Percentiles rank a stretch among this genome's conserved stretches.
These are phyloP conservation scores for Polietes domitor DNA, from an alignment of 2,888 invertebrate species.

Conservation along the genomic window DNA sequence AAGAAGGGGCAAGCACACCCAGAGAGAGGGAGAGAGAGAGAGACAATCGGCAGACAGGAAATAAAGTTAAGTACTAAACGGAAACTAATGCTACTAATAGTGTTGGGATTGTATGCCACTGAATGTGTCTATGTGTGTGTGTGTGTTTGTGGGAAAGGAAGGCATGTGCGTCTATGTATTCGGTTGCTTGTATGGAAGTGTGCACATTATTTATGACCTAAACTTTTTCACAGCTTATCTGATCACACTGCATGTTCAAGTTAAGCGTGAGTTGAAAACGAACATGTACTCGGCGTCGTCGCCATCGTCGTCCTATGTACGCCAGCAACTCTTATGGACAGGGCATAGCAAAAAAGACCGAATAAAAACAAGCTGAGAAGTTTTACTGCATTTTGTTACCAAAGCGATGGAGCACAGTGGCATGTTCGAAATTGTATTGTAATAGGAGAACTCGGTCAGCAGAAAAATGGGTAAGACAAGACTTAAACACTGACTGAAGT, in stretches of 20 bases:
- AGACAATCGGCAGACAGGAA: conserved; percentile 48
- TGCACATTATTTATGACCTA: conserved; percentile 73
- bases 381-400: conserved; percentile 22
- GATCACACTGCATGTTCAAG: conserved; percentile 69
- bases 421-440: no score
- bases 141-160: not conserved
- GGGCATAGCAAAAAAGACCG: not conserved
- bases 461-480: no score
- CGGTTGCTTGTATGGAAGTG: conserved; percentile 47
- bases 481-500: no score
- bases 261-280: conserved; percentile 53
- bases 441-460: no score
- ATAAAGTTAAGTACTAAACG: conserved; percentile 66
- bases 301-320: not conserved
- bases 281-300: not conserved
- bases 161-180: not conserved
- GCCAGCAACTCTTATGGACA: not conserved
- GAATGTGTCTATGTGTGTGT: conserved; percentile 2
- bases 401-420: not conserved
- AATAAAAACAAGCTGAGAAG: conserved; percentile 4
- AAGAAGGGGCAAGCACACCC: not conserved
- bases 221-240: conserved; percentile 74
- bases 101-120: conserved; percentile 39
- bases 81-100: conserved; percentile 63
- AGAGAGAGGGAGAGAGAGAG: not conserved